Evolutionary conservation across 2,888 invertebrate genomes (phyloP), one percentile per base, ranked within the genome.

Genomic region (Chelonus formosanus): DNA sequence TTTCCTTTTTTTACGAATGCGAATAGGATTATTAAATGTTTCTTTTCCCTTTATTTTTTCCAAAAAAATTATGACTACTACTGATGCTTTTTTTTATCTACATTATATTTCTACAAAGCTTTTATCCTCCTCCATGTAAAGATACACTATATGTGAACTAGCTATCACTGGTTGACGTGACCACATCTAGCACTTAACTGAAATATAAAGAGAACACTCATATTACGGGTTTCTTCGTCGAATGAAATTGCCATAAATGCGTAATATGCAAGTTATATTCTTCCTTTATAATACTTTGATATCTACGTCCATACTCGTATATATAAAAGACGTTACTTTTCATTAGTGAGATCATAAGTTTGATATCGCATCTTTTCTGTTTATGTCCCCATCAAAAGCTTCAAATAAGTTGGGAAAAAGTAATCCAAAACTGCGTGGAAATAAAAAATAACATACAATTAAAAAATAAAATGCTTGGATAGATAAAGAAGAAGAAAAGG

Each of bases 161-260:
- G 59, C 48, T 31, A 34, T 40, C 31, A 10, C 32, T 8, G 48
- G 45, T 48, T 67, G 56, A 69, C 52, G 65, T 68, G 71, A 68
- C 69, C 68, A 34, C 67, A 54, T 63, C 44, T 58, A 57, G 60
- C 64, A 65, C 68, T 69, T 67, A 69, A 71, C 64, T 63, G 56
- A 32, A 44, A 44, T 60, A 65, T 68, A 68, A 68, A 70, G 61
- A 64, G 63, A 67, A 60, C 60, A 65, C 53, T 65, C 55, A 61
- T 54, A 60, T 45, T 68, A 47, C 62, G 35, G 58, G 54, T 61
- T 67, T 58, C 58, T 64, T 53, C 62, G 60, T 56, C 63, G 54
- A 67, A 64, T 59, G 60, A 69, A 57, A 69, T 65, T 57, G 63
- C 68, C 54, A 67, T 66, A 67, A 66, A 68, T 48, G 47, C 35